A percentile compares a stretch with the other conserved stretches of the same genome.
phyloP scores from a whole-genome alignment of 2,113 vertebrate genomes.

The Pedionomus torquatus region DNA sequence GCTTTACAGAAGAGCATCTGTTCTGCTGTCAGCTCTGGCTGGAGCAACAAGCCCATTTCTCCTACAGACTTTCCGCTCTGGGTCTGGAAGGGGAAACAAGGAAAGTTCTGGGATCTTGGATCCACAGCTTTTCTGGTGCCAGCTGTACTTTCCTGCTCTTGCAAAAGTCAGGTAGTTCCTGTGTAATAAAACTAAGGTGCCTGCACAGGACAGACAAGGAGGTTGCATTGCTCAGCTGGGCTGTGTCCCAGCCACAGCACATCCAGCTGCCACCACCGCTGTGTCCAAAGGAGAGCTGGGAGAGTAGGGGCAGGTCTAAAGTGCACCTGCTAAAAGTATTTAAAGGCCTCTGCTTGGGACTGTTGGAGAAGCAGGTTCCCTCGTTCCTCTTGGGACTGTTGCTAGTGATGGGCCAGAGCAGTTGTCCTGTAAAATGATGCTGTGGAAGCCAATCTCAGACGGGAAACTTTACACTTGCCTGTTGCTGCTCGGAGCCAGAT shows the following conservation, averaged over 20 bases:
- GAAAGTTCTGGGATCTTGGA: neutral
- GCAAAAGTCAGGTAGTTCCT: neutral
- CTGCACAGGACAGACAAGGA: fast-evolving
- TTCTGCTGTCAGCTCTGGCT: neutral
- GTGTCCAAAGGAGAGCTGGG: neutral
- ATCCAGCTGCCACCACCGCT: neutral
- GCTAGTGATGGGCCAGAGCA: neutral
- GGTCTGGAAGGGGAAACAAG: neutral
- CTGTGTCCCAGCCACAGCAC: neutral
- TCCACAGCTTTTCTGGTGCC: neutral
- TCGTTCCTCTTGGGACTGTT: neutral
- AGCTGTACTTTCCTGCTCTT: neutral
- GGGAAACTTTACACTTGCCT: fast-evolving
- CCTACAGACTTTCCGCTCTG: neutral
- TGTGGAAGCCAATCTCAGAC: neutral
- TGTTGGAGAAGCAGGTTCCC: too few relatives aligned
- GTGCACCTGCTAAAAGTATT: neutral
- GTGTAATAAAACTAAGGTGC: neutral
- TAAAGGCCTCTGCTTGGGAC: neutral
- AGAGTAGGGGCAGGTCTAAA: neutral
- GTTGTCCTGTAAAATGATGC: neutral
- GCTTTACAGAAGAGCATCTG: neutral
- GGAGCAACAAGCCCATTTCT: neutral
- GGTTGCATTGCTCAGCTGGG: neutral
- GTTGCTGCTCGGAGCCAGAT: neutral